phyloP scores from a whole-genome alignment of 2,888 invertebrate genomes.

The Acanthosepion lycidas region DNA sequence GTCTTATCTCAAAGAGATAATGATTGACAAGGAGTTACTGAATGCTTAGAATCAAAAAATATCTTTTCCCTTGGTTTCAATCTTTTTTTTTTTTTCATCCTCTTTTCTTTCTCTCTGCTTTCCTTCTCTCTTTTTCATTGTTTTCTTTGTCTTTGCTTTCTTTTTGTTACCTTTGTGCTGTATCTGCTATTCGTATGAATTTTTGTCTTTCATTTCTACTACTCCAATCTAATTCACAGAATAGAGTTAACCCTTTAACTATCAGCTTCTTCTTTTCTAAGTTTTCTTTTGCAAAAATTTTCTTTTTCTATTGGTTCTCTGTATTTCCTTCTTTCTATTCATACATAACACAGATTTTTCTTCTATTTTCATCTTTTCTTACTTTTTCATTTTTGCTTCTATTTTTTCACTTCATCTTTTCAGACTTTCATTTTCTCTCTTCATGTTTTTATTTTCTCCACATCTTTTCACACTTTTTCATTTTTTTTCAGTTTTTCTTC shows the following conservation, averaged over 20 bases:
- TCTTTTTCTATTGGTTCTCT: no score
- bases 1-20: conserved; percentile 15
- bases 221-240: no score
- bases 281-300: no score
- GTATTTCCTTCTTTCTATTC: no score
- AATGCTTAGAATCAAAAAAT: not conserved
- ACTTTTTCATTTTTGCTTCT: no score
- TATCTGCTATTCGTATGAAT: no score
- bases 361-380: no score
- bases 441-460: not conserved
- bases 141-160: not conserved
- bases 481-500: not conserved
- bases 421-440: not conserved
- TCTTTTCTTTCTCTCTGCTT: not conserved
- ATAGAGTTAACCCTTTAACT: no score
- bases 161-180: not conserved
- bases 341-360: no score
- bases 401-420: not conserved
- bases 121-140: not conserved
- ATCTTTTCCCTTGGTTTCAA: not conserved
- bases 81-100: not conserved
- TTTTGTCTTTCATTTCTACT: no score
- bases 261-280: no score
- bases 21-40: not conserved
- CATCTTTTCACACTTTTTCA: no score